Evolutionary conservation across 2,113 vertebrate species (phyloP).

Genomic region (Glareola pratincola): DNA sequence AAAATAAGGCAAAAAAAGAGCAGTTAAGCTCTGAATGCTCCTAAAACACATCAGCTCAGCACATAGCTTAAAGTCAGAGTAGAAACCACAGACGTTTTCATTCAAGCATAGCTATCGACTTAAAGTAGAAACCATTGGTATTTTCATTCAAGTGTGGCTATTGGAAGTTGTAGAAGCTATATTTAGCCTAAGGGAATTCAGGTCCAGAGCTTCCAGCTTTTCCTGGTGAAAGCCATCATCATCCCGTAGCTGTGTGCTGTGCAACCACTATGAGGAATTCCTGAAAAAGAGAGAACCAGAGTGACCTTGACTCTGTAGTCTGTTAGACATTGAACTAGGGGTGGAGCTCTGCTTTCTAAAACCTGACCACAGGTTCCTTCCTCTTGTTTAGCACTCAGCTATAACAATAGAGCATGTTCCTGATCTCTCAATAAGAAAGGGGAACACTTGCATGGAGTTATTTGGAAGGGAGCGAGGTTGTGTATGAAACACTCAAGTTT

Average conservation of each 20-base stretch:
- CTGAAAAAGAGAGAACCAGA: background rate
- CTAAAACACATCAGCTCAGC: background rate
- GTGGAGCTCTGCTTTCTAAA: background rate
- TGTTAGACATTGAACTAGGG: background rate
- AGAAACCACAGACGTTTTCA: background rate
- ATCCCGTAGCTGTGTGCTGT: background rate
- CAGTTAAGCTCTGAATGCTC: background rate
- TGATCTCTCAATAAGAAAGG: background rate
- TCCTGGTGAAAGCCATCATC: background rate
- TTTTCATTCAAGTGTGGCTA: background rate
- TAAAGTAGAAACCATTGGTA: background rate
- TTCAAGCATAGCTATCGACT: background rate
- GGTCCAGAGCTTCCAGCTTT: background rate
- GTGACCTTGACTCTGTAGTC: background rate
- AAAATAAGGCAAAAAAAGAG: background rate
- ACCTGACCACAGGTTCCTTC: background rate
- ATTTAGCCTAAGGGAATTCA: background rate
- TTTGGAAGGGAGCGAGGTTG: background rate
- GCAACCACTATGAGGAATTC: background rate
- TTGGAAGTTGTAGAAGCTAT: background rate
- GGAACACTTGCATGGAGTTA: background rate
- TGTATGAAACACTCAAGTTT: background rate
- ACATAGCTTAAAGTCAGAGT: background rate
- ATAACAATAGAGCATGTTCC: accelerated
- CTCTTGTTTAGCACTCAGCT: background rate